A percentile compares a stretch with the other conserved stretches of the same genome.
Conservation (phyloP, 2,797 vertebrate genomes). For the Danio jaintianensis region DNA sequence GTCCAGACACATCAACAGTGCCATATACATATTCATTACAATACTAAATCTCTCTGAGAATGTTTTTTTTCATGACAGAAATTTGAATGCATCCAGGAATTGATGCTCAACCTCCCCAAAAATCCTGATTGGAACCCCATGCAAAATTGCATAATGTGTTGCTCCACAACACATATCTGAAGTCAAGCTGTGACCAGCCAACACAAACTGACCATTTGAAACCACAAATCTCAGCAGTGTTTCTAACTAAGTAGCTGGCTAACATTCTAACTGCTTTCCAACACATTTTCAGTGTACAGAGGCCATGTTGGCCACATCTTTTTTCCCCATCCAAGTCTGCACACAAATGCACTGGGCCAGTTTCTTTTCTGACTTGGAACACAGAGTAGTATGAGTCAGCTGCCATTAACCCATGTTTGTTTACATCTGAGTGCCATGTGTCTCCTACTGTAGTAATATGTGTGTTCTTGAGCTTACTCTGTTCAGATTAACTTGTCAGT, state of each 20-base stretch:
- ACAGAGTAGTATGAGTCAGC: neutral
- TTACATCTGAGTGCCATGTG: neutral
- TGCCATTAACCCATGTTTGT: neutral
- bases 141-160: neutral
- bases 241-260: neutral
- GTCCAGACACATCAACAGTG: too few relatives aligned
- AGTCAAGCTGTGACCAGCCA: neutral
- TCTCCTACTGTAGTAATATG: neutral
- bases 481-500: neutral
- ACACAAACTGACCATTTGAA: neutral
- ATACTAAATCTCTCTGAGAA: too few relatives aligned
- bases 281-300: slow-evolving; percentile 2
- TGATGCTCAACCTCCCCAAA: too few relatives aligned
- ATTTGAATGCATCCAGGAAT: too few relatives aligned
- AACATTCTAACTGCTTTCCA: neutral
- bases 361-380: slow-evolving; percentile 16
- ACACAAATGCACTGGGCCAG: neutral
- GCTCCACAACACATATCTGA: neutral
- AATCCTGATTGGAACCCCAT: too few relatives aligned
- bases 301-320: neutral
- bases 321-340: neutral
- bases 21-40: too few relatives aligned
- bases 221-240: neutral
- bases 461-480: neutral
- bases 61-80: too few relatives aligned